Percentiles rank a stretch among this genome's conserved stretches.
These are phyloP conservation scores for Lepidurus couesii DNA, from an alignment of 1,140 invertebrate genomes.

Conservation along the genomic window DNA sequence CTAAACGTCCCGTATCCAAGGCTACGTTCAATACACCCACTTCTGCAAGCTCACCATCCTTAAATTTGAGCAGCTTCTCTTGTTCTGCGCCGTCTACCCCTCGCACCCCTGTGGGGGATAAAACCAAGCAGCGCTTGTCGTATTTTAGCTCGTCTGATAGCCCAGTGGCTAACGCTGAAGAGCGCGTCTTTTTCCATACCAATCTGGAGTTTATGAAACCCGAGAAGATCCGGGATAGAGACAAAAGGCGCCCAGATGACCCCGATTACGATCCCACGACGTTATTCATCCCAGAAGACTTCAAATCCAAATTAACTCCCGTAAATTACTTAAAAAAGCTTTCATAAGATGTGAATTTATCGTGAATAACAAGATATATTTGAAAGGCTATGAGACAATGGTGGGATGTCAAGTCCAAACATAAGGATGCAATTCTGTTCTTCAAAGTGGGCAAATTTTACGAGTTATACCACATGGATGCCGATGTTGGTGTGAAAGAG, in stretches of 20 bases:
- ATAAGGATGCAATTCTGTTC: constrained; percentile 91
- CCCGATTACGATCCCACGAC: constrained; percentile 85
- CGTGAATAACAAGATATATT: constrained; percentile 20
- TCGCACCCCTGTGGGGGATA: constrained; percentile 40
- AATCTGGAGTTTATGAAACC: constrained; percentile 75
- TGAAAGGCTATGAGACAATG: constrained; percentile 69
- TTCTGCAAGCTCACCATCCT: constrained; percentile 5
- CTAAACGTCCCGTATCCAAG: constrained; percentile 42
- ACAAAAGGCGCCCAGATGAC: constrained; percentile 57
- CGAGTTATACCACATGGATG: constrained; percentile 99
- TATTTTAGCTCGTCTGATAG: constrained; percentile 39
- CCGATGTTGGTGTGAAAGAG: constrained; percentile 82
- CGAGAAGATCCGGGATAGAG: constrained; percentile 69
- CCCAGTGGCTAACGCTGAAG: constrained; percentile 30
- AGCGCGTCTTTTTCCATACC: constrained; percentile 62
- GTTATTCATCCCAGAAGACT: constrained; percentile 74
- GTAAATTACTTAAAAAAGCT: constrained; percentile 27
- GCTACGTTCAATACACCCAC: not conserved
- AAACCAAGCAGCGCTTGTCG: constrained; percentile 45
- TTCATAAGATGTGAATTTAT: constrained; percentile 25
- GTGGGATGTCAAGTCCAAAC: constrained; percentile 88
- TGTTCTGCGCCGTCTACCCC: constrained; percentile 32
- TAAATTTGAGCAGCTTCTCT: constrained; percentile 16
- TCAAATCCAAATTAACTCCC: constrained; percentile 71
- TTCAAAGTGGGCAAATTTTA: constrained; percentile 99